Base-by-base conservation (phyloP, 2,113 vertebrate genomes). In the Sylvietta virens region DNA sequence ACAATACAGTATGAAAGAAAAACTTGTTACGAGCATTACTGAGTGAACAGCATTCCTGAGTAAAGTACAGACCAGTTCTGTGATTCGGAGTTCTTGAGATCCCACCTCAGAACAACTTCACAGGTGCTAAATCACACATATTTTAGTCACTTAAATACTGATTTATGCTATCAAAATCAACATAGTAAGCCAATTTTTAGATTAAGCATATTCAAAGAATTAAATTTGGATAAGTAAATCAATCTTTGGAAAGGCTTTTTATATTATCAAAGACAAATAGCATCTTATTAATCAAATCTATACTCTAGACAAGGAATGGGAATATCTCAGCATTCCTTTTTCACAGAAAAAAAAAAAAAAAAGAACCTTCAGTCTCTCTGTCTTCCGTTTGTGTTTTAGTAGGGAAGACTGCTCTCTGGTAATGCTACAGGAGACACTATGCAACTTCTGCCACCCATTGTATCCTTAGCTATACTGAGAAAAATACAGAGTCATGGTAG, bases 1-100 rank as follows among this genome's bases (percentile, higher is more conserved):
- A n/a, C 19, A 6, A 10, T 15, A 19, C 17, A 71, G 5, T 13
- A n/a, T 33, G 11, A 3, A 0, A 1, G 15, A 24, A n/a, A 88
- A 45, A 70, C 11, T 56, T 85, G 48, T 5, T 24, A 31, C 0
- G 3, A 30, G 3, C 27, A 42, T 56, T 86, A 61, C 9, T 40
- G 13, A 60, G 40, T 40, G 40, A 74, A 39, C 27, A 23, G 12
- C 12, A 30, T n/a, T 69, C 45, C 3, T 79, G 10, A 26, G 15
- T 19, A 23, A 69, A 27, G 37, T 60, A 57, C 16, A 42, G 35
- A 61, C 4, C 15, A 30, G 11, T 57, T 64, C 53, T 85, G 37
- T 53, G 37, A 69, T 57, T 79, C 19, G 4, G 7, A 90, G 37
- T 15, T 81, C 12, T 72, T 69, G 20, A 53, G 10, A 61, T 58